Conservation (phyloP, 2,797 vertebrate species). For the Prunella strophiata region DNA sequence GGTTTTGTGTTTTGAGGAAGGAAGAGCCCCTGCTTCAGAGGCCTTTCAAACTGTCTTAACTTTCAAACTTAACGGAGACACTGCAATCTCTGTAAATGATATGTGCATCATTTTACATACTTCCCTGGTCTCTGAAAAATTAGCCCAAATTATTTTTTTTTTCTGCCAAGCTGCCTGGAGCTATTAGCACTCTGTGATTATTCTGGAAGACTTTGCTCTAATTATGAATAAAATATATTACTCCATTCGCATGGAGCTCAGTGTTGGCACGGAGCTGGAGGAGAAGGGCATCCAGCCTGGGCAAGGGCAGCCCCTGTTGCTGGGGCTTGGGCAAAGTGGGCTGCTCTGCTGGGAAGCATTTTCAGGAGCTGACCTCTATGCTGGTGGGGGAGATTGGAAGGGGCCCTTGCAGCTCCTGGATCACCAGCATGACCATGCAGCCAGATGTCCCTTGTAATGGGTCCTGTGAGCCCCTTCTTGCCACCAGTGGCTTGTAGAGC, state of each 20-base stretch:
- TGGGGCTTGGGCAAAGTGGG: background rate
- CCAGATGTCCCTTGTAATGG: background rate
- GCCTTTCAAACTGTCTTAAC: background rate
- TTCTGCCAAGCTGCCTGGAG: background rate
- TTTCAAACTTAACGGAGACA: background rate
- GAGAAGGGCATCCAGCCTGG: background rate
- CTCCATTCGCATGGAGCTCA: rapidly evolving
- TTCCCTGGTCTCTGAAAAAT: background rate
- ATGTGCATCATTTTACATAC: rapidly evolving
- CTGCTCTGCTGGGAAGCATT: background rate
- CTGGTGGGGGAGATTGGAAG: background rate
- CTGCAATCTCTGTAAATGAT: background rate
- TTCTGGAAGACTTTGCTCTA: background rate
- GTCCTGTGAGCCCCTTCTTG: background rate
- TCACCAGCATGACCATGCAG: rapidly evolving
- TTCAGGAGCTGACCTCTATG: background rate
- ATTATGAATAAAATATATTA: background rate
- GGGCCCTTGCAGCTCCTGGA: background rate
- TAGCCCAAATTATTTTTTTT: background rate
- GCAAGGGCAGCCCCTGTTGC: rapidly evolving
- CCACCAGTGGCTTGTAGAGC: background rate
- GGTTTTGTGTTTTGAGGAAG: background rate
- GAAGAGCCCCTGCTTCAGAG: background rate
- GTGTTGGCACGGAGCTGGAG: rapidly evolving
- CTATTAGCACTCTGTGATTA: background rate